Percentiles rank a stretch among this genome's conserved stretches.
These are phyloP conservation scores for Mus spicilegus DNA, from an alignment of 2,113 vertebrate species.

Conservation along the genomic window DNA sequence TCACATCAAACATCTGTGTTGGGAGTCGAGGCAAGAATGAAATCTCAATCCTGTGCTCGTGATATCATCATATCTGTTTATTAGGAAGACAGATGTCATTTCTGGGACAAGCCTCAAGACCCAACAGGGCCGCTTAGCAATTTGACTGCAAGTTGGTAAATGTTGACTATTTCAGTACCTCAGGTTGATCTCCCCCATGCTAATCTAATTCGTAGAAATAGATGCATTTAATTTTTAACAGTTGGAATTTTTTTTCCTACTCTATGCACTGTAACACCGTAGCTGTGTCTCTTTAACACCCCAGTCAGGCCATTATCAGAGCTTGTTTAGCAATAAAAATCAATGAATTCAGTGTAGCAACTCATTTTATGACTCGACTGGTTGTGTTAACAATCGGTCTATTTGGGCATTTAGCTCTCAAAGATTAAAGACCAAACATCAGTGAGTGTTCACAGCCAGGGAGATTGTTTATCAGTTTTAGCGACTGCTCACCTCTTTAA, in stretches of 20 bases:
- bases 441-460: not conserved
- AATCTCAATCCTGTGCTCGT: not conserved
- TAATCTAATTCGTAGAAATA: slow-evolving; percentile 74
- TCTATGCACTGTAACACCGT: not conserved
- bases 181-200: slow-evolving; percentile 23
- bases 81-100: slow-evolving; percentile 67
- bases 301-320: slow-evolving; percentile 47
- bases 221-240: slow-evolving; percentile 64
- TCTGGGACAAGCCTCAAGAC: slow-evolving; percentile 62
- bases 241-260: slow-evolving; percentile 50
- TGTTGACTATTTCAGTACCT: slow-evolving; percentile 35
- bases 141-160: slow-evolving; percentile 20
- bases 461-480: not conserved
- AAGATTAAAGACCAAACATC: slow-evolving; percentile 51
- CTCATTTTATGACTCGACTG: slow-evolving; percentile 61
- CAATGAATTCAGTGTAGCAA: slow-evolving; percentile 67
- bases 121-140: not conserved
- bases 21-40: not conserved
- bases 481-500: not conserved
- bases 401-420: slow-evolving; percentile 51
- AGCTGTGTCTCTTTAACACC: not conserved
- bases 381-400: slow-evolving; percentile 45
- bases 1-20: slow-evolving; percentile 60
- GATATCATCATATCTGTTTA: not conserved
- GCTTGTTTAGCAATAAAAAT: slow-evolving; percentile 67